Percentiles rank a stretch among this genome's conserved stretches.
These are phyloP conservation scores for Bucorvus abyssinicus DNA, from an alignment of 2,797 vertebrate genomes.

Conservation along the genomic window DNA sequence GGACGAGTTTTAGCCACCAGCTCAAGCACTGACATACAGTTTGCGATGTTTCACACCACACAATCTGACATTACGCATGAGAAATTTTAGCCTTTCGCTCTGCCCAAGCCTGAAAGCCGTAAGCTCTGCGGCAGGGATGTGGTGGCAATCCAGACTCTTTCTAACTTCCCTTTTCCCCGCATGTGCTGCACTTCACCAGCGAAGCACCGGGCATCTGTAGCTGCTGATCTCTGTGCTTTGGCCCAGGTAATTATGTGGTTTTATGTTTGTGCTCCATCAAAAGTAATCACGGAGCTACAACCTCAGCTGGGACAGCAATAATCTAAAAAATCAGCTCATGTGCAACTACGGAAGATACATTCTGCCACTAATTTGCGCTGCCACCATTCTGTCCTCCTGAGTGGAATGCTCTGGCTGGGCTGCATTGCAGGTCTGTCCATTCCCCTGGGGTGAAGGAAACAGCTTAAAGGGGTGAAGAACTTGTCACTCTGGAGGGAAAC, in stretches of 20 bases:
- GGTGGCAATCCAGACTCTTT: not conserved
- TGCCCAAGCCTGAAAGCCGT: not conserved
- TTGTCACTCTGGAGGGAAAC: not conserved
- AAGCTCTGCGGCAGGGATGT: not conserved
- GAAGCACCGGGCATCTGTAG: not conserved
- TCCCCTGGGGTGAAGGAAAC: not conserved
- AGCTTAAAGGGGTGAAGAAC: not conserved
- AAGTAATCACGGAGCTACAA: not conserved
- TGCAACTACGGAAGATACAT: not conserved
- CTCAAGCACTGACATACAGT: not conserved
- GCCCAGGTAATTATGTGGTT: not conserved
- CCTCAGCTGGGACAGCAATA: slow-evolving; percentile 6
- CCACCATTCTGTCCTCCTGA: not conserved
- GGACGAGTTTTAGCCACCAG: not conserved
- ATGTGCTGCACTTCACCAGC: not conserved
- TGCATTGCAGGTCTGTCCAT: not conserved
- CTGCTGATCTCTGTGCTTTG: not conserved
- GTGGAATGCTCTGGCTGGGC: accelerated
- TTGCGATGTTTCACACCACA: not conserved
- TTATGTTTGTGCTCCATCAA: not conserved
- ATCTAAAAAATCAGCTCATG: not conserved
- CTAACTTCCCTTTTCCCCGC: not conserved
- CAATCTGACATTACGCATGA: not conserved
- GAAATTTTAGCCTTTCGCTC: not conserved
- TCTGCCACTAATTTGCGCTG: not conserved